Base-by-base conservation (phyloP, 2,113 vertebrate genomes). In the Pyrgilauda ruficollis region DNA sequence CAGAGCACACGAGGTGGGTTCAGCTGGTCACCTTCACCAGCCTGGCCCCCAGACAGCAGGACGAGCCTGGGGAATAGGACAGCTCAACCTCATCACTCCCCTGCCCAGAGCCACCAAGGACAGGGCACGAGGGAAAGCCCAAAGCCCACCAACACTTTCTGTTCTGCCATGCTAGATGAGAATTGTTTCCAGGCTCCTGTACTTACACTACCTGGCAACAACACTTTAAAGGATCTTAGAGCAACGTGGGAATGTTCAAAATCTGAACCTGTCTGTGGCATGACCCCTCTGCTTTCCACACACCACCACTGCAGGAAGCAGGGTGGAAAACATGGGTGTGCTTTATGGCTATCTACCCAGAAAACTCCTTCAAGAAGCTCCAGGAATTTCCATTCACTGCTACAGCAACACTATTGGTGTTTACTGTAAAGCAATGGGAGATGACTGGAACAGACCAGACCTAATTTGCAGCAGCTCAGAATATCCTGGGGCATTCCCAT, bases 341-440 rank as follows among this genome's bases (percentile, higher is more conserved):
- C 49, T 93, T 64, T 47, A 70, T 31, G 39, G 33, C 7, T 56
- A 31, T 33, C 52, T 43, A 75, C 33, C 75, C 84, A 63, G 52
- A 74, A 85, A 67, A 2, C 33, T 78, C 73, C 37, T 37, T 78
- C 62, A 82, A 62, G 61, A 84, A 82, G 39, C 53, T 93, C 85
- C 62, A 94, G 70, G 55, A 93, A 91, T 80, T 90, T 69, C 91
- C 82, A 82, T 49, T 83, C 82, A 72, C 64, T 82, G 68, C 59
- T 63, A 50, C 84, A 81, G 33, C 2, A 3, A 92, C 24, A 22
- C 49, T 62, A 8, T 46, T 53, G 67, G 56, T 87, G 62, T 88
- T 94, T 95, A 93, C 88, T 94, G 92, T 33, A 96, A 94, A 87
- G 84, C 39, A 69, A 76, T 23, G 81, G 73, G 69, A 94, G 66